phyloP scores from a whole-genome alignment of 2,888 invertebrate species.

The Carterocephalus palaemon region DNA sequence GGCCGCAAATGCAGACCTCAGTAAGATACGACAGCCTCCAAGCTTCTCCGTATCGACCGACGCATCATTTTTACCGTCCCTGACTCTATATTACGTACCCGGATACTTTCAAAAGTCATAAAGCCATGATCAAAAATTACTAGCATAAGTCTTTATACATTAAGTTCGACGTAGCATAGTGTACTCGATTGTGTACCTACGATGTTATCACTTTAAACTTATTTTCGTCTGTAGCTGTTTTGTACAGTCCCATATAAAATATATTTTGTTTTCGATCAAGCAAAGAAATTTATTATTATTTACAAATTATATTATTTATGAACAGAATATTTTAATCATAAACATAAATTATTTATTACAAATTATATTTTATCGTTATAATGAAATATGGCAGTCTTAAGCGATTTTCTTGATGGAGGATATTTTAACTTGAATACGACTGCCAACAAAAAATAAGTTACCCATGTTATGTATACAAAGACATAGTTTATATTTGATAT shows the following conservation, averaged over 20 bases:
- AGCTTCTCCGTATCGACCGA: constrained; percentile 64
- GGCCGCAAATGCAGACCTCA: constrained; percentile 67
- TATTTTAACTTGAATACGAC: constrained; percentile 54
- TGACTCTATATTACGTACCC: constrained; percentile 44
- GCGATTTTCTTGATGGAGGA: constrained; percentile 49
- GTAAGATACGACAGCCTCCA: constrained; percentile 70
- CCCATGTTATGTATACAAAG: constrained; percentile 69
- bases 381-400: constrained; percentile 61
- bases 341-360: constrained; percentile 59
- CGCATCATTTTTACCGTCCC: constrained; percentile 73
- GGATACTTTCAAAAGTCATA: constrained; percentile 56
- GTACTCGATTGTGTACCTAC: constrained; percentile 68
- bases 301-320: constrained; percentile 54
- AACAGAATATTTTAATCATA: constrained; percentile 58
- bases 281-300: constrained; percentile 59
- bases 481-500: constrained; percentile 51
- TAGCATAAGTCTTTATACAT: constrained; percentile 61
- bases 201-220: constrained; percentile 63
- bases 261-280: constrained; percentile 65
- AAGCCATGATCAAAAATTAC: constrained; percentile 63
- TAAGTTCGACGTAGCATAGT: constrained; percentile 66
- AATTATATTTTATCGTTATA: constrained; percentile 57
- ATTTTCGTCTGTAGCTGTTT: constrained; percentile 54
- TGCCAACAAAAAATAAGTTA: constrained; percentile 72
- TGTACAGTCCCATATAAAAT: constrained; percentile 68